Evolutionary conservation across 2,113 vertebrate genomes (phyloP), one percentile per base, ranked within the genome.

Genomic region (Dipodomys stephensi): DNA sequence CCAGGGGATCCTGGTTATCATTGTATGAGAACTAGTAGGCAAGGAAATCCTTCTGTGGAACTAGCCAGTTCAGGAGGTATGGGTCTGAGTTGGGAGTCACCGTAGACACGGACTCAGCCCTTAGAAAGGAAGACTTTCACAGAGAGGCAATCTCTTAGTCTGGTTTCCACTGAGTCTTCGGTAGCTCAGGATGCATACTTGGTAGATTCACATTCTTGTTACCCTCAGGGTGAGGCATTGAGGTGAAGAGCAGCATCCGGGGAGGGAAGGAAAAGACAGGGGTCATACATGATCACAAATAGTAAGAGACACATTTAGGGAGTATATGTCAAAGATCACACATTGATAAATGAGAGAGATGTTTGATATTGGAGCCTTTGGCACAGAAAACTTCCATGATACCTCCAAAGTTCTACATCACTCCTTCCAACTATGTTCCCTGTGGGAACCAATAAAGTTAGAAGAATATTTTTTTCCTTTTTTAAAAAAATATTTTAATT

Each of bases 11-110:
- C 49, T 12, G 12, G 12, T 11, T 49, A 9, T 12, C 49, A 49
- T 49, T 49, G 49, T 49, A 39, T 39, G 39, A 39, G 39, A 39
- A 39, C 5, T 39, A 39, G 39, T 39, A 49, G 53, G 18, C 64
- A 83, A 74, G 85, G 25, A 93, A 71, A 95, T 67, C 32, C 72
- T 82, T 74, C 11, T 22, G 7, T 74, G 60, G 71, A 88, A 65
- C 78, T 92, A 62, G 85, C 28, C 49, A 85, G 44, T 35, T 67
- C 69, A 60, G 65, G 80, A 74, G 25, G 73, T 65, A 92, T 72
- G 30, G 32, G 44, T 65, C 4, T 68, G 76, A 25, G 23, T 79
- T 72, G 49, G 32, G 32, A 69, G 57, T 78, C 67, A 71, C 15
- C 22, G 10, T n/a, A 72, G 6, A 7, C 22, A 11, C 57, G 27